Evolutionary conservation across 2,797 vertebrate genomes (phyloP).

Genomic region (Morus bassanus): DNA sequence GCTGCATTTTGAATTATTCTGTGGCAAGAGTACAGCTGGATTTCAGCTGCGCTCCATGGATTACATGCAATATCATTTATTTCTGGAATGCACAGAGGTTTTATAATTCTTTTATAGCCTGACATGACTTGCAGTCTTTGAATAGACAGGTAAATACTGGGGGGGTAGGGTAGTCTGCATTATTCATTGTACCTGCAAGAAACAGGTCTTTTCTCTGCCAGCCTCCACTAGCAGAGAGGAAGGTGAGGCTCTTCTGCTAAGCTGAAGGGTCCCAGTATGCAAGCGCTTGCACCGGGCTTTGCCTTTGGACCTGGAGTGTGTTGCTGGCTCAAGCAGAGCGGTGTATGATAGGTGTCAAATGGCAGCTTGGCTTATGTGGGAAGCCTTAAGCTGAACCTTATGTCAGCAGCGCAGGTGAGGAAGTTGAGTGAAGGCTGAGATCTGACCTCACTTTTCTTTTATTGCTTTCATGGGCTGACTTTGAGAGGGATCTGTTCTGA

Average conservation of each 20-base stretch:
- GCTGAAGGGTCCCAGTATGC: no score
- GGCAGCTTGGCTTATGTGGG: not conserved
- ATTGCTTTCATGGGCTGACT: not conserved
- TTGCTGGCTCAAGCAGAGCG: not conserved
- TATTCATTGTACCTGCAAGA: not conserved
- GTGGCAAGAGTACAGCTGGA: not conserved
- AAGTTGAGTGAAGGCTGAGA: not conserved
- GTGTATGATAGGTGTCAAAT: fast-evolving
- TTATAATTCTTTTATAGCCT: not conserved
- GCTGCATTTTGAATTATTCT: not conserved
- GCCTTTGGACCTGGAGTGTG: not conserved
- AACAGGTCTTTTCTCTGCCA: not conserved
- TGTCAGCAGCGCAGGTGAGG: not conserved
- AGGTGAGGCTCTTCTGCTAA: not conserved
- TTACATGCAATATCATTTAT: not conserved
- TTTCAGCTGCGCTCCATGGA: not conserved
- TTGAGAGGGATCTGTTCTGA: not conserved
- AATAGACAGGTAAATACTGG: not conserved
- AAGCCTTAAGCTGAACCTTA: not conserved
- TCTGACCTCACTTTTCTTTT: not conserved
- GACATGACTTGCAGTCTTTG: not conserved
- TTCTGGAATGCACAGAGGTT: not conserved
- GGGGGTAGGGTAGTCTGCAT: no score
- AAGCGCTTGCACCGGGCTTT: fast-evolving
- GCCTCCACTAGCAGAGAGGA: not conserved